Conservation (phyloP, 2,888 invertebrate species). For the Erebia ligea region DNA sequence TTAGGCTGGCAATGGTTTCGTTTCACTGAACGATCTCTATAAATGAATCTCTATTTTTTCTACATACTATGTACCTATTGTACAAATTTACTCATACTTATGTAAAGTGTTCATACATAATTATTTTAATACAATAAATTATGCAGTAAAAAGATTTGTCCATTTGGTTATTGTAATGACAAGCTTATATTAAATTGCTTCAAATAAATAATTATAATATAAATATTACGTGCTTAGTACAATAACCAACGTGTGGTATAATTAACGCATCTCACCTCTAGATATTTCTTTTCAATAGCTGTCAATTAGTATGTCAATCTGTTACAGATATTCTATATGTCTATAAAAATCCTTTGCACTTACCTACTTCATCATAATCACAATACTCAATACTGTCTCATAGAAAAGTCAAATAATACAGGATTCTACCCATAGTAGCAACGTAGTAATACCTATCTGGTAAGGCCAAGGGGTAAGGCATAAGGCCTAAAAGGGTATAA, state of each 20-base stretch:
- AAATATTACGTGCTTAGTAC: constrained; percentile 47
- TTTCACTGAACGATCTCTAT: constrained; percentile 81
- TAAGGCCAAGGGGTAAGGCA: too few relatives aligned
- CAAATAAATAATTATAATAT: constrained; percentile 27
- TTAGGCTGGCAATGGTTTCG: constrained; percentile 70
- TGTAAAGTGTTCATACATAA: constrained; percentile 75
- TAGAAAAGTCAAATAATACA: constrained; percentile 22
- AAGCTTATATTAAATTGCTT: constrained; percentile 37
- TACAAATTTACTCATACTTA: constrained; percentile 78
- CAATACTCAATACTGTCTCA: constrained; percentile 11
- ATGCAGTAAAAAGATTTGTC: constrained; percentile 36
- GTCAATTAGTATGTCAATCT: constrained; percentile 80
- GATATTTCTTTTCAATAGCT: constrained; percentile 59
- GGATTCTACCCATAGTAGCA: constrained; percentile 19
- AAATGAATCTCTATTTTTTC: constrained; percentile 83
- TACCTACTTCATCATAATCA: constrained; percentile 24
- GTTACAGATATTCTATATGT: constrained; percentile 45
- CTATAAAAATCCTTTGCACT: constrained; percentile 43
- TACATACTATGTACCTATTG: constrained; percentile 79
- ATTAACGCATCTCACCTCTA: constrained; percentile 32
- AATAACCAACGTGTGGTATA: constrained; percentile 44
- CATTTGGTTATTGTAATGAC: constrained; percentile 27
- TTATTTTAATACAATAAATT: constrained; percentile 52
- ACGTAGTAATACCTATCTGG: too few relatives aligned
- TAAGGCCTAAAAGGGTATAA: too few relatives aligned